Percentiles rank a stretch among this genome's conserved stretches.
phyloP scores from a whole-genome alignment of 2,797 vertebrate species.

The Macropodus opercularis region DNA sequence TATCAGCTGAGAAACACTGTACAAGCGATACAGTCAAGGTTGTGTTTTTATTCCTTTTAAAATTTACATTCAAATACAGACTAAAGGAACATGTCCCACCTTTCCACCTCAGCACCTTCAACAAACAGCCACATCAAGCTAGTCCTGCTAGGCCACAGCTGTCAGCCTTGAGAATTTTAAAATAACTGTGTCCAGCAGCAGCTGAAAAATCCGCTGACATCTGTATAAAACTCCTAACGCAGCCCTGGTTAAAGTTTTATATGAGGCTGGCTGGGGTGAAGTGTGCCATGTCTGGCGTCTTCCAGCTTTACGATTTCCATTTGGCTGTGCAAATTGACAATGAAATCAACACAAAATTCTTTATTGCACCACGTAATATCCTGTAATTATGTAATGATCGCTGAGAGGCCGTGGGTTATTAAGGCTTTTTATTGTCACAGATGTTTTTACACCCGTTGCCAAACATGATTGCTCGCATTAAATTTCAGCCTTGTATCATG shows the following conservation, averaged over 20 bases:
- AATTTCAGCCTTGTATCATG: slow-evolving; percentile 32
- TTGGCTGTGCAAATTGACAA: slow-evolving; percentile 36
- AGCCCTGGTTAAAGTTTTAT: slow-evolving; percentile 46
- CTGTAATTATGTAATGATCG: slow-evolving; percentile 41
- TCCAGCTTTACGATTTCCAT: slow-evolving; percentile 24
- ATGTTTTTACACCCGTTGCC: slow-evolving; percentile 28
- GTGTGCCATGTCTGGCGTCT: slow-evolving; percentile 19
- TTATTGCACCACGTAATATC: slow-evolving; percentile 28
- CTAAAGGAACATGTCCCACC: background rate
- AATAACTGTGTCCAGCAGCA: slow-evolving; percentile 28
- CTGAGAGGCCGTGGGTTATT: slow-evolving; percentile 38
- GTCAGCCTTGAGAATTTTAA: slow-evolving; percentile 46
- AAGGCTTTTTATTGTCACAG: slow-evolving; percentile 38
- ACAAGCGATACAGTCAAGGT: too few species aligned
- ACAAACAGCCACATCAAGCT: background rate
- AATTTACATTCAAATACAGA: background rate
- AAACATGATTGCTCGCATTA: slow-evolving; percentile 50
- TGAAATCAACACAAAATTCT: slow-evolving; percentile 40
- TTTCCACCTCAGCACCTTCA: slow-evolving; percentile 1
- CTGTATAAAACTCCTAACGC: slow-evolving; percentile 33
- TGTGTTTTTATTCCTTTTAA: background rate
- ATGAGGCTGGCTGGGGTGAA: slow-evolving; percentile 25
- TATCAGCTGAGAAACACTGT: too few species aligned
- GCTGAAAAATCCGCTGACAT: slow-evolving; percentile 56
- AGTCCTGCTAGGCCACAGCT: slow-evolving; percentile 19